phyloP scores from a whole-genome alignment of 1,140 invertebrate genomes.

The Pseudomyrmex flavicornis region DNA sequence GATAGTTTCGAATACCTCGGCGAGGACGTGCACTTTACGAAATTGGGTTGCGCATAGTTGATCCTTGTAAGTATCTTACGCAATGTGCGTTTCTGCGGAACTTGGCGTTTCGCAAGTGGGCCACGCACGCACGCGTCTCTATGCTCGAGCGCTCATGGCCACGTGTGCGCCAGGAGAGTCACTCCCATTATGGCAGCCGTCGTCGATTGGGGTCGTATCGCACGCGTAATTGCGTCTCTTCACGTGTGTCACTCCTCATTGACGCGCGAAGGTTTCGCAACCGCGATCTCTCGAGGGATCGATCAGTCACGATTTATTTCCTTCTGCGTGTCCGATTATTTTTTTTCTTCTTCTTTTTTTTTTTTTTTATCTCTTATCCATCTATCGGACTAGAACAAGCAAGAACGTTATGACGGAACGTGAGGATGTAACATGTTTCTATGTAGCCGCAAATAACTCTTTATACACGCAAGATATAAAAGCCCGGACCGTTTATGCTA shows the following conservation, averaged over 20 bases:
- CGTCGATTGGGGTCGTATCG: constrained; percentile 46
- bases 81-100: constrained; percentile 30
- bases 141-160: constrained; percentile 61
- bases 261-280: constrained; percentile 41
- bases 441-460: not conserved
- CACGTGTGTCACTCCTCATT: constrained; percentile 11
- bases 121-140: constrained; percentile 59
- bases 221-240: constrained; percentile 37
- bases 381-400: not conserved
- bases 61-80: constrained; percentile 25
- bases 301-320: constrained; percentile 17
- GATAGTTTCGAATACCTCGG: constrained; percentile 2
- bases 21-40: constrained; percentile 23
- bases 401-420: not conserved
- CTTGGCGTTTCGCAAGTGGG: constrained; percentile 52
- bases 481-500: not conserved
- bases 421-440: not conserved
- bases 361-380: too few species aligned
- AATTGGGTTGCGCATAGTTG: constrained; percentile 25
- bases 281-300: constrained; percentile 29
- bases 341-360: not conserved
- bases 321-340: constrained; percentile 6
- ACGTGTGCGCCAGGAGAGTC: constrained; percentile 45
- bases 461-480: not conserved
- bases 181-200: constrained; percentile 55